Percentiles rank a stretch among this genome's conserved stretches.
Evolutionary conservation across 1,140 invertebrate genomes (phyloP).

Genomic region (Drosophila ohnishii): DNA sequence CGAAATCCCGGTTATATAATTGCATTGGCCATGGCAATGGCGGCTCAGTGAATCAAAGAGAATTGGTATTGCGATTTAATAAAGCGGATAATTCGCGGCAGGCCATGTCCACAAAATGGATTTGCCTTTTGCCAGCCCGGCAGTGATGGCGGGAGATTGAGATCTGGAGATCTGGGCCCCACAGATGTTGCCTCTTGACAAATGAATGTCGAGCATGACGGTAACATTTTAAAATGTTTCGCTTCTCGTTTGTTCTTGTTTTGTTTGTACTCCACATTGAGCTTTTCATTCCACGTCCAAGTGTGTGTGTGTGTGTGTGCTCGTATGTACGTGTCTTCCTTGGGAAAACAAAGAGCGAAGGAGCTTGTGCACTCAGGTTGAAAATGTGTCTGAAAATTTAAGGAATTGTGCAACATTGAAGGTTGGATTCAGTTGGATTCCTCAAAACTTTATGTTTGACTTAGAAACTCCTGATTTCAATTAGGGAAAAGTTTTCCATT

Average conservation of each 20-base stretch:
- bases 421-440: not conserved
- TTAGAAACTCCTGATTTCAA: constrained; percentile 35
- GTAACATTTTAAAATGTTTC: constrained; percentile 67
- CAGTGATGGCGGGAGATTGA: constrained; percentile 36
- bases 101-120: constrained; percentile 48
- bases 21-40: too few relatives aligned
- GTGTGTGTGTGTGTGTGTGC: constrained; percentile 4
- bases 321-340: constrained; percentile 18
- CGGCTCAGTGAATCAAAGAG: constrained; percentile 27
- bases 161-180: too few relatives aligned
- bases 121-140: constrained; percentile 28
- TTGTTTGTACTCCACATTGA: constrained; percentile 38
- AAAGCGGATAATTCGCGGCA: constrained; percentile 70
- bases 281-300: constrained; percentile 36
- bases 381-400: constrained; percentile 35
- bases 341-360: constrained; percentile 25
- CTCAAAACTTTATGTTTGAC: constrained; percentile 9
- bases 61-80: constrained; percentile 63
- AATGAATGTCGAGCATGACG: constrained; percentile 74
- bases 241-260: constrained; percentile 19
- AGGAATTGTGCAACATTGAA: constrained; percentile 16
- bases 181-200: constrained; percentile 75
- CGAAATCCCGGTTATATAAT: too few relatives aligned
- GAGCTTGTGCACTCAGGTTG: constrained; percentile 16
- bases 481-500: constrained; percentile 22